Percentiles rank a stretch among this genome's conserved stretches.
These are phyloP conservation scores for Sitta carolinensis DNA, from an alignment of 2,797 vertebrate species.

Conservation along the genomic window DNA sequence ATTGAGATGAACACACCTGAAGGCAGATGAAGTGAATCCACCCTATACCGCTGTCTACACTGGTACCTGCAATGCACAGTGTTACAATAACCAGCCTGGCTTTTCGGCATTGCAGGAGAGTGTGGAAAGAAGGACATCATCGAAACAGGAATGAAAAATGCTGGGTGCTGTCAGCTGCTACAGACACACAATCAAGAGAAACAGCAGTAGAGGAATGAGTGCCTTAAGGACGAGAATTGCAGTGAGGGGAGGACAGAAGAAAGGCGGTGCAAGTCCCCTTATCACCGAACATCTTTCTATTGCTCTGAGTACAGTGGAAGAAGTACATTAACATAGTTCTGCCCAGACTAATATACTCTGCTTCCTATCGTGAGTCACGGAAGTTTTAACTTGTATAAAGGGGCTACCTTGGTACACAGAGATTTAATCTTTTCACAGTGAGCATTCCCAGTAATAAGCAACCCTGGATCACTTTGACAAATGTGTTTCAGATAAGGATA, in stretches of 20 bases:
- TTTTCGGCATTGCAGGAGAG: background rate
- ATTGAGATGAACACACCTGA: background rate
- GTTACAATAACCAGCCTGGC: background rate
- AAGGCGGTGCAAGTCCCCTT: background rate
- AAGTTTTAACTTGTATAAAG: background rate
- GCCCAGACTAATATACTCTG: background rate
- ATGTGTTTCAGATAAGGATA: conserved; percentile 19
- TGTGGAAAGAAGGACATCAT: background rate
- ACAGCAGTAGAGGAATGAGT: background rate
- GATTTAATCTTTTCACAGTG: conserved; percentile 8
- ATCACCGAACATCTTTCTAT: background rate
- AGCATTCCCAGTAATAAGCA: conserved; percentile 15
- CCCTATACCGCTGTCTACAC: accelerated
- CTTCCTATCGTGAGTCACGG: background rate
- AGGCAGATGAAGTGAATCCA: background rate
- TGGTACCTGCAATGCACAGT: background rate
- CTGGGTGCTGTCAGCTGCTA: background rate
- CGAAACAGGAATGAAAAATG: background rate
- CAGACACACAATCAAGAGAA: background rate
- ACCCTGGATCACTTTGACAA: background rate
- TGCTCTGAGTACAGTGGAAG: background rate
- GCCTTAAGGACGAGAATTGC: background rate
- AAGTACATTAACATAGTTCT: background rate
- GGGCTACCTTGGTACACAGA: background rate
- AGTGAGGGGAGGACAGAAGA: background rate